These are phyloP conservation scores for Thelaira solivaga DNA, from an alignment of 2,888 invertebrate genomes.

Conservation along the genomic window DNA sequence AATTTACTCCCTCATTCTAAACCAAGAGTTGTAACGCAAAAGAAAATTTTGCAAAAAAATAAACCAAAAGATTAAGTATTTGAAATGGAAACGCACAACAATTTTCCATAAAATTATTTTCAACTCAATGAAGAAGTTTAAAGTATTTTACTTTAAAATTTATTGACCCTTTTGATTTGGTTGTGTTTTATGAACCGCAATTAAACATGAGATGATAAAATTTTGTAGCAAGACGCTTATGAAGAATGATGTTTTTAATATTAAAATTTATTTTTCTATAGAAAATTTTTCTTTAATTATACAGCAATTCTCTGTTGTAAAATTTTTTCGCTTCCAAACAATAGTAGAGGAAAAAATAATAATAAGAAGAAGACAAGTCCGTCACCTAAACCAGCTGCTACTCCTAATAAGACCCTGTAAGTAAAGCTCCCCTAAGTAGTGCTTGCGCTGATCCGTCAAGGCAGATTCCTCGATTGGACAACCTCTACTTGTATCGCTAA, in stretches of 20 bases:
- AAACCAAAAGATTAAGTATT: background rate
- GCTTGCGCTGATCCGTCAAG: no score
- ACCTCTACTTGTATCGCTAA: no score
- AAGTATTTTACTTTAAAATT: background rate
- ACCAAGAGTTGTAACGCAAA: background rate
- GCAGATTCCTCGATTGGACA: no score
- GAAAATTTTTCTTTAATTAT: background rate
- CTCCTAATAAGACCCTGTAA: no score
- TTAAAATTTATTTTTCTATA: background rate
- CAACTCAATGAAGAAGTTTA: background rate
- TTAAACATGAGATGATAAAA: background rate
- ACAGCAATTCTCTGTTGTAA: background rate
- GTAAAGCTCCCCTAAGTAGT: no score
- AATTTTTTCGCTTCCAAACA: no score
- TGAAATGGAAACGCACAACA: constrained; percentile 35
- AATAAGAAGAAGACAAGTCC: no score
- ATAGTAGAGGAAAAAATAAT: no score
- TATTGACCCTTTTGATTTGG: constrained; percentile 7
- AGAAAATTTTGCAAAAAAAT: background rate
- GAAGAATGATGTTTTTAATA: no score
- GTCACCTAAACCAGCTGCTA: no score
- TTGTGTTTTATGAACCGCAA: background rate
- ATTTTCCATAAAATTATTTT: constrained; percentile 22
- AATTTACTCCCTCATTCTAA: background rate
- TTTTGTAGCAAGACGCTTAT: no score